Conservation (phyloP, 2,797 vertebrate genomes). For the Muscicapa striata region DNA sequence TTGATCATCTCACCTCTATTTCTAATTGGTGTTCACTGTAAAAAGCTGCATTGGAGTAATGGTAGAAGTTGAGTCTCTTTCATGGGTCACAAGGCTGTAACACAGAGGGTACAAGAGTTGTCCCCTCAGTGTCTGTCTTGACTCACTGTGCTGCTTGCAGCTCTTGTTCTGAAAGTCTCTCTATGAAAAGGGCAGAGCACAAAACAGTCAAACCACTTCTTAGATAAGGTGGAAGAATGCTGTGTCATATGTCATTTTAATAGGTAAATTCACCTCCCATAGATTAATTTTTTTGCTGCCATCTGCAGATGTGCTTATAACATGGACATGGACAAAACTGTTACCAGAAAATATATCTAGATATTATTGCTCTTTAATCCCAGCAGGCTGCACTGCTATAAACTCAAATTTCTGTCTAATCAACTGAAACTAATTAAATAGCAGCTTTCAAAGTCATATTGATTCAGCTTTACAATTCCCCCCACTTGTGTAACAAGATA, state of each 20-base stretch:
- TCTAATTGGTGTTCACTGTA: neutral
- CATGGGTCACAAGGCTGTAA: neutral
- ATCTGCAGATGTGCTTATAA: neutral
- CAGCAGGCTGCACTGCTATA: neutral
- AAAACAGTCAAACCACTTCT: neutral
- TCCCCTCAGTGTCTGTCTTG: neutral
- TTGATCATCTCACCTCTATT: neutral
- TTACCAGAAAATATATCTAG: neutral
- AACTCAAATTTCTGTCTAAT: conserved; percentile 11
- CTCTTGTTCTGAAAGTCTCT: neutral
- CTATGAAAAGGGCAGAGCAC: neutral
- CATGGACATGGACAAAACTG: neutral
- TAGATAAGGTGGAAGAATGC: neutral
- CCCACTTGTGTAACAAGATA: neutral
- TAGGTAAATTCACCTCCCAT: neutral
- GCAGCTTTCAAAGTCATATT: conserved; percentile 3
- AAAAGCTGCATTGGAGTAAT: neutral
- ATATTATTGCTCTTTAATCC: neutral
- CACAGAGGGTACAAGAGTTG: neutral
- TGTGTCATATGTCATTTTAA: neutral
- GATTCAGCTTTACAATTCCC: neutral
- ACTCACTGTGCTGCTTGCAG: neutral
- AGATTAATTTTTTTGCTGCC: neutral
- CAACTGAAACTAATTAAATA: conserved; percentile 15
- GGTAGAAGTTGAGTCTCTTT: neutral